A percentile compares a stretch with the other conserved stretches of the same genome.
phyloP scores from a whole-genome alignment of 2,797 vertebrate genomes.

The Denticeps clupeoides region DNA sequence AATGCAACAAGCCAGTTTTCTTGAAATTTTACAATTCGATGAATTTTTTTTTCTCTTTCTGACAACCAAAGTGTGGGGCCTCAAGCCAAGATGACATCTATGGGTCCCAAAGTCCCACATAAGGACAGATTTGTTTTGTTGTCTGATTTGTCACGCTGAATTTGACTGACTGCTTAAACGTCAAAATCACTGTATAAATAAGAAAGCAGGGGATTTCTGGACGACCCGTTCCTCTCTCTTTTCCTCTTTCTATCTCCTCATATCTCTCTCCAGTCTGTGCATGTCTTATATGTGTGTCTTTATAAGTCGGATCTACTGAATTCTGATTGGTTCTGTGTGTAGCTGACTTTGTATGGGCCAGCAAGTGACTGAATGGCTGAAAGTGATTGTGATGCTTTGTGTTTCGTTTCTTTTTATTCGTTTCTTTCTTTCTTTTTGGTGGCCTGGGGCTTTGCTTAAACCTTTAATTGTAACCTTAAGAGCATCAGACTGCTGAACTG shows the following conservation, averaged over 20 bases:
- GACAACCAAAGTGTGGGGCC: conserved; percentile 4
- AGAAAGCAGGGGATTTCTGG: too few species aligned
- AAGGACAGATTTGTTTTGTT: too few species aligned
- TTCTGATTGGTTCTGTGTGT: conserved; percentile 1
- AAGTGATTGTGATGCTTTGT: too few species aligned
- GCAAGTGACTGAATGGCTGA: background rate
- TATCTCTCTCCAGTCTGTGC: conserved; percentile 7
- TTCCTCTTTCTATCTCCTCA: too few species aligned
- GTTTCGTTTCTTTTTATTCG: too few species aligned
- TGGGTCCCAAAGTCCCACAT: conserved; percentile 13
- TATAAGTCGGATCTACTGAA: conserved; percentile 25
- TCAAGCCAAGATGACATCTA: too few species aligned
- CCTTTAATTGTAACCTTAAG: conserved; percentile 22
- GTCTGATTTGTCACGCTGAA: background rate
- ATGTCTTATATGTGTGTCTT: conserved; percentile 13
- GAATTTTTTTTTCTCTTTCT: conserved; percentile 4
- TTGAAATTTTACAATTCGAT: background rate
- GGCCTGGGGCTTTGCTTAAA: conserved; percentile 11
- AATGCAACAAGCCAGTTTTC: too few species aligned
- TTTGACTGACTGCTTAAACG: conserved; percentile 3
- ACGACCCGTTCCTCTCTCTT: background rate
- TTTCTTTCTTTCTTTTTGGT: too few species aligned
- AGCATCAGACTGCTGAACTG: conserved; percentile 6
- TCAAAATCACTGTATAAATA: conserved; percentile 14
- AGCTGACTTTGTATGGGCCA: background rate